Percentiles rank a stretch among this genome's conserved stretches.
phyloP scores from a whole-genome alignment of 2,888 invertebrate genomes.

The Invenusta paracnida region DNA sequence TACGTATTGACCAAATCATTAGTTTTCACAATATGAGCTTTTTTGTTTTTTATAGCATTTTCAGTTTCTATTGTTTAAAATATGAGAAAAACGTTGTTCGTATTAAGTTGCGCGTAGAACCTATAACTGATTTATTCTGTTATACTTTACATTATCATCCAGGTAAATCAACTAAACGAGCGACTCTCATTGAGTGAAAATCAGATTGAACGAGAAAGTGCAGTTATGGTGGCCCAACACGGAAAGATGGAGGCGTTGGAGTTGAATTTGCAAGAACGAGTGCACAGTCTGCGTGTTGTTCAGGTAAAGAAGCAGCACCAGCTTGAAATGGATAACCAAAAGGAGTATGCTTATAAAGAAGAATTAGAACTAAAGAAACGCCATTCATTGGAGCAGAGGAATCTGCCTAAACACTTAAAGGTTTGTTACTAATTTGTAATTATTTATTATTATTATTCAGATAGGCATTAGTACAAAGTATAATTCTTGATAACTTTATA shows the following conservation, averaged over 20 bases:
- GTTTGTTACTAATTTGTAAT: no score
- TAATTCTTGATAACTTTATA: no score
- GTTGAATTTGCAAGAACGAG: constrained; percentile 37
- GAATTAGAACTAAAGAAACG: constrained; percentile 90
- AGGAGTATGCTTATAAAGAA: constrained; percentile 86
- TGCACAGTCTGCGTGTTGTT: constrained; percentile 69
- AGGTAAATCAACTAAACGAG: not conserved
- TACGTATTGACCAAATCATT: no score
- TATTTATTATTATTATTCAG: no score
- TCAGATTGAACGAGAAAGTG: constrained; percentile 34
- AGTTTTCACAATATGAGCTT: no score
- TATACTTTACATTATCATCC: no score
- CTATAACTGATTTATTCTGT: no score
- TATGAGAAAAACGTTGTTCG: no score
- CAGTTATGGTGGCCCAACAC: constrained; percentile 37
- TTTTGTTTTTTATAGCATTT: no score
- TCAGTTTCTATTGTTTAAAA: no score
- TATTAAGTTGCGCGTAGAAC: no score
- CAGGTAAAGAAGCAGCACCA: constrained; percentile 80
- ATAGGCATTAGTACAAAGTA: no score
- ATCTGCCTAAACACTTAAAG: constrained; percentile 96
- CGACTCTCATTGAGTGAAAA: constrained; percentile 10
- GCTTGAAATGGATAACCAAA: constrained; percentile 80
- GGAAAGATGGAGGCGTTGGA: constrained; percentile 27
- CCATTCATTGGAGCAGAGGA: constrained; percentile 90